These are phyloP conservation scores for Mus minutoides DNA, from an alignment of 2,797 vertebrate genomes.

Conservation along the genomic window DNA sequence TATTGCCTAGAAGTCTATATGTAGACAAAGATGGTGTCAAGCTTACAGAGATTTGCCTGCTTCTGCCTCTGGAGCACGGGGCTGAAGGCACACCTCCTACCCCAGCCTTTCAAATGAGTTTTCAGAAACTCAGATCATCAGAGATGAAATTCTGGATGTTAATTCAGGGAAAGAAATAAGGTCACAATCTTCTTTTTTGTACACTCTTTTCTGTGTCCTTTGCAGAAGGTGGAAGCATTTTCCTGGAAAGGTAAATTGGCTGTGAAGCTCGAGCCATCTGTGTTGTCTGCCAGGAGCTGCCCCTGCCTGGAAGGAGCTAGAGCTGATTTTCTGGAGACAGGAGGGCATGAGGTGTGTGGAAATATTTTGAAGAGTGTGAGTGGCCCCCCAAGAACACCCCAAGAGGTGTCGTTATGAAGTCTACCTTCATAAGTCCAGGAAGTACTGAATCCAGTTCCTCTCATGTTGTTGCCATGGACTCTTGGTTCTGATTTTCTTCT, in stretches of 20 bases:
- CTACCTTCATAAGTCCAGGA: accelerated
- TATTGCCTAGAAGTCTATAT: not conserved
- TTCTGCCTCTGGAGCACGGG: not conserved
- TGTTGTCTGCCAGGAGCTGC: not conserved
- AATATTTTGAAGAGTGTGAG: not conserved
- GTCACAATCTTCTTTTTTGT: not conserved
- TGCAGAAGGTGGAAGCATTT: conserved; percentile 54
- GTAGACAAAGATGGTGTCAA: not conserved
- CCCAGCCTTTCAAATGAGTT: not conserved
- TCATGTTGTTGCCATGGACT: not conserved
- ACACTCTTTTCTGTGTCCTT: conserved; percentile 54
- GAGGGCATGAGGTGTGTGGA: not conserved
- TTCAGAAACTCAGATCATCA: not conserved
- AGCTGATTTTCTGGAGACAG: not conserved
- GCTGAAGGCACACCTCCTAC: not conserved
- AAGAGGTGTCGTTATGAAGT: not conserved
- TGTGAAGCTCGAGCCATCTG: not conserved
- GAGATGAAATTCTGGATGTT: not conserved
- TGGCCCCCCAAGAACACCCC: not conserved
- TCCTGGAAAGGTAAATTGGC: conserved; percentile 73
- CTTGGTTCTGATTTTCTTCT: not conserved
- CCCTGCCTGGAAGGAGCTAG: not conserved
- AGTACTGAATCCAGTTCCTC: not conserved
- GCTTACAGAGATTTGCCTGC: not conserved
- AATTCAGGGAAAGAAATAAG: not conserved